These are phyloP conservation scores for Amphipyra berbera DNA, from an alignment of 2,888 invertebrate genomes.

Conservation along the genomic window DNA sequence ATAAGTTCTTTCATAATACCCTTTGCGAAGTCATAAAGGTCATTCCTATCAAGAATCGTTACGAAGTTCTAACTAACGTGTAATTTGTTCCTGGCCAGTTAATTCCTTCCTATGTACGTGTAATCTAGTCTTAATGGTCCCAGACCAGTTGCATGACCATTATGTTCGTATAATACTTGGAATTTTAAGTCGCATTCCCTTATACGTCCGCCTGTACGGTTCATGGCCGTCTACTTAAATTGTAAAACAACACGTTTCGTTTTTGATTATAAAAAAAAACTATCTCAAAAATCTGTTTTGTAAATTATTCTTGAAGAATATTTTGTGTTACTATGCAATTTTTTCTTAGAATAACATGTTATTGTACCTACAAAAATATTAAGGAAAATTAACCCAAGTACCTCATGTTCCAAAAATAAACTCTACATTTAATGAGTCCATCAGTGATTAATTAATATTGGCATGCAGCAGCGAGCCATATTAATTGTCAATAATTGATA, in stretches of 20 bases:
- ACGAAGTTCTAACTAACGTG: slow-evolving; percentile 1
- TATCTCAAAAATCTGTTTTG: slow-evolving; percentile 6
- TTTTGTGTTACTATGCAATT: background rate
- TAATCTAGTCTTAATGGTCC: slow-evolving; percentile 44
- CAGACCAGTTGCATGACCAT: slow-evolving; percentile 27
- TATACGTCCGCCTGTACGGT: slow-evolving; percentile 41
- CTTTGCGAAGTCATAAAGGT: slow-evolving; percentile 2
- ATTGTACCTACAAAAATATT: too few species aligned
- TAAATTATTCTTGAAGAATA: background rate
- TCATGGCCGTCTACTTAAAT: slow-evolving; percentile 53
- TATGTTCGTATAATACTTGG: slow-evolving; percentile 46
- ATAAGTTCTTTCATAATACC: too few species aligned
- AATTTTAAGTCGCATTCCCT: slow-evolving; percentile 51
- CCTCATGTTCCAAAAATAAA: too few species aligned
- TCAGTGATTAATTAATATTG: slow-evolving; percentile 11
- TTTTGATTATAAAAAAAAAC: slow-evolving; percentile 20
- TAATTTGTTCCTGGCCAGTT: slow-evolving; percentile 25
- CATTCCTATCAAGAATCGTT: background rate
- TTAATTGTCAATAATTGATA: slow-evolving; percentile 41
- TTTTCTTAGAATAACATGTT: too few species aligned
- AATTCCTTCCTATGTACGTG: slow-evolving; percentile 26
- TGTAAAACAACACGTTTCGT: slow-evolving; percentile 22
- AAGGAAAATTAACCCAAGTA: too few species aligned
- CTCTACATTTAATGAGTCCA: too few species aligned
- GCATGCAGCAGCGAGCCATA: slow-evolving; percentile 11